A percentile compares a stretch with the other conserved stretches of the same genome.
These are phyloP conservation scores for Piliocolobus tephrosceles DNA, from an alignment of 2,113 vertebrate genomes.

Conservation along the genomic window DNA sequence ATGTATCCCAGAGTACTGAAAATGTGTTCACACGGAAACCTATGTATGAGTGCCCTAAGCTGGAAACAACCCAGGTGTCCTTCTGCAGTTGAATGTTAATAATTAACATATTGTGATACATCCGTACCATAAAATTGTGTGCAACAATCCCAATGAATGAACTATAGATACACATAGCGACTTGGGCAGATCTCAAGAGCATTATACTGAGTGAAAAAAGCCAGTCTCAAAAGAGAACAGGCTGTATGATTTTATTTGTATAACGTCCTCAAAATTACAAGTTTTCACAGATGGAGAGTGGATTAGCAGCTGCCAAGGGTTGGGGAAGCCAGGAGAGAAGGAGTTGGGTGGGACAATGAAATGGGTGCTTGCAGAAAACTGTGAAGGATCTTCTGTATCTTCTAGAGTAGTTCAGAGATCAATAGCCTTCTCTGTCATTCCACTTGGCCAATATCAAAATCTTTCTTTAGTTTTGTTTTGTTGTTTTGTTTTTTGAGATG, in stretches of 20 bases:
- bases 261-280: too few species aligned
- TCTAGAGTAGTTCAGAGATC: neutral
- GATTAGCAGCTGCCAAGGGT: accelerated
- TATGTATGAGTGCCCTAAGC: accelerated
- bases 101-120: accelerated
- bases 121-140: accelerated
- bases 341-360: accelerated
- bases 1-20: too few species aligned
- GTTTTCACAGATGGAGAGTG: too few species aligned
- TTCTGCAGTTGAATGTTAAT: neutral
- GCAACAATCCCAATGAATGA: accelerated
- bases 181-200: neutral
- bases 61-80: neutral
- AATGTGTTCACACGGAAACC: neutral
- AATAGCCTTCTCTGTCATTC: neutral
- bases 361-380: accelerated
- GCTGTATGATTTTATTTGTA: accelerated
- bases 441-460: too few species aligned
- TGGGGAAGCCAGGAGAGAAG: neutral
- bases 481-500: too few species aligned
- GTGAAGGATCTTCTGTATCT: neutral
- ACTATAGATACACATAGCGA: accelerated
- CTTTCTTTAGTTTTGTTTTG: neutral
- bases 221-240: accelerated
- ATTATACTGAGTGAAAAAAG: accelerated